A percentile compares a stretch with the other conserved stretches of the same genome.
These are phyloP conservation scores for Apostichopus parvimensis DNA, from an alignment of 35 echinoderm and acorn worm species.

Conservation along the genomic window DNA sequence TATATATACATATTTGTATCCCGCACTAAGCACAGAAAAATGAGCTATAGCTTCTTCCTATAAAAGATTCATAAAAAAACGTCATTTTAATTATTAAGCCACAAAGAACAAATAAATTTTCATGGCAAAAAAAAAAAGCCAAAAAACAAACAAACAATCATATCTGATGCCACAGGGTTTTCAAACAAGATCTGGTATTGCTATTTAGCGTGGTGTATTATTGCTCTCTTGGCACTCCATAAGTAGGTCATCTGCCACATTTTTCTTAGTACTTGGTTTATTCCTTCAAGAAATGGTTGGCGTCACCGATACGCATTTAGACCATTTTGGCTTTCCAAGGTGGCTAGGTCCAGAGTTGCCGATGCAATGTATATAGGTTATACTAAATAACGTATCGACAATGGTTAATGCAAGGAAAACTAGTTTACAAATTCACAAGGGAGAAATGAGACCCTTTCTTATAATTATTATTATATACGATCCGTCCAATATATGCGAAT, in stretches of 20 bases:
- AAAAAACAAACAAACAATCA: conserved; percentile 8
- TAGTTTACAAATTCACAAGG: conserved; percentile 39
- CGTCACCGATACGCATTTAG: conserved; percentile 33
- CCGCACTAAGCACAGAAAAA: too few relatives aligned
- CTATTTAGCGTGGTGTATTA: conserved; percentile 21
- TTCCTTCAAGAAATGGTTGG: neutral
- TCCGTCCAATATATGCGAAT: neutral
- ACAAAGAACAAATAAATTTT: conserved; percentile 40
- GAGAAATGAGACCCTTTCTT: conserved; percentile 29
- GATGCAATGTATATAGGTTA: conserved; percentile 38
- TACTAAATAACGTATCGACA: conserved; percentile 22
- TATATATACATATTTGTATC: too few relatives aligned
- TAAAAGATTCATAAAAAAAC: too few relatives aligned
- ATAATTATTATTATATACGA: conserved; percentile 32
- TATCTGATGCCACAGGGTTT: neutral
- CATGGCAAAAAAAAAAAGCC: neutral
- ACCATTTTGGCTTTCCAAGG: conserved; percentile 26
- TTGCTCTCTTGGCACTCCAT: conserved; percentile 30
- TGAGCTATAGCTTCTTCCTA: too few relatives aligned
- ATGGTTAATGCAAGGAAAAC: conserved; percentile 11
- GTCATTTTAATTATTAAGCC: too few relatives aligned
- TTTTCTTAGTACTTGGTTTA: conserved; percentile 1
- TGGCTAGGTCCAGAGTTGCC: neutral
- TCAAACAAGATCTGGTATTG: conserved; percentile 23
- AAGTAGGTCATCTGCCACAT: conserved; percentile 44